Evolutionary conservation across 2,113 vertebrate species (phyloP).

Genomic region (Apodemus sylvaticus): DNA sequence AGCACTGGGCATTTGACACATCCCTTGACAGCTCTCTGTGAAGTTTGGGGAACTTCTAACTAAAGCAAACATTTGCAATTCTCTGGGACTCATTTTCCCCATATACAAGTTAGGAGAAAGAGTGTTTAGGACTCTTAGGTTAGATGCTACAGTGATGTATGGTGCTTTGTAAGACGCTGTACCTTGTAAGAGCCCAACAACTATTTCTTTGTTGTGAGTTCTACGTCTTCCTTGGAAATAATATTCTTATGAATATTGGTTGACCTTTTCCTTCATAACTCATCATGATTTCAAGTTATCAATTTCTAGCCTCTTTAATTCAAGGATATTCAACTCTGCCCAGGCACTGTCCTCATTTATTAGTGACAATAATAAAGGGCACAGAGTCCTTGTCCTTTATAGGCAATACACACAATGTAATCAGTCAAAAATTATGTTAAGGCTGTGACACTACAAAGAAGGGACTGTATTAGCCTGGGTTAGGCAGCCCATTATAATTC

Average conservation of each 20-base stretch:
- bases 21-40: neutral
- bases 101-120: neutral
- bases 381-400: conserved; percentile 14
- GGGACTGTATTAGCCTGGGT: too few relatives aligned
- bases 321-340: conserved; percentile 24
- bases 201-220: neutral
- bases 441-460: neutral
- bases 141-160: neutral
- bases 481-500: neutral
- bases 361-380: conserved; percentile 48
- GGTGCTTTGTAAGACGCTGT: neutral
- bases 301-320: conserved; percentile 55
- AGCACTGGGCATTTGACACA: neutral
- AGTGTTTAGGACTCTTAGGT: neutral
- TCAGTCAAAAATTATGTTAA: neutral
- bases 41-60: neutral
- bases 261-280: conserved; percentile 14
- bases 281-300: neutral
- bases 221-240: neutral
- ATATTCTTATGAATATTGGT: neutral
- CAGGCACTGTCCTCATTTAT: conserved; percentile 7
- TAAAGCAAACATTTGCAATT: neutral
- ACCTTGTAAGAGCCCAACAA: neutral
- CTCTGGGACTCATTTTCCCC: neutral
- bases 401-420: conserved; percentile 11